phyloP scores from a whole-genome alignment of 2,113 vertebrate genomes.

The Phaetusa simplex region DNA sequence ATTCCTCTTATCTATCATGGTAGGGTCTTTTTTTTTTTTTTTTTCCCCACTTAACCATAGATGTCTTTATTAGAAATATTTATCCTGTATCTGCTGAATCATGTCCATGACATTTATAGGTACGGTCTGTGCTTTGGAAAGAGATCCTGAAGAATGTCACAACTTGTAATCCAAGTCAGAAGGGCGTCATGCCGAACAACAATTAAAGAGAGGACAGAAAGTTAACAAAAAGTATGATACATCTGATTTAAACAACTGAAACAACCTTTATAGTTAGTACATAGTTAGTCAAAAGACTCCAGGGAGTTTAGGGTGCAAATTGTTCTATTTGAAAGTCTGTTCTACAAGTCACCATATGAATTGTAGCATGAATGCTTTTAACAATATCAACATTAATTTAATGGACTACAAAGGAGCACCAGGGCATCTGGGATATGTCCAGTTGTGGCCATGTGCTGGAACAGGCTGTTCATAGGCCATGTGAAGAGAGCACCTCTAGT shows the following conservation, averaged over 20 bases:
- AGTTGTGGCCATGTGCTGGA: neutral
- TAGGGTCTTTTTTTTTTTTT: neutral
- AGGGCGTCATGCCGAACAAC: neutral
- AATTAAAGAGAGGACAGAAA: neutral
- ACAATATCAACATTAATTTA: neutral
- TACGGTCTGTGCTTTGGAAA: neutral
- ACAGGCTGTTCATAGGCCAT: neutral
- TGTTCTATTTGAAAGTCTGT: neutral
- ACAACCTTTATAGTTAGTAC: neutral
- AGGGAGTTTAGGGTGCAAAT: neutral
- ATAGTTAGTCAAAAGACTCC: neutral
- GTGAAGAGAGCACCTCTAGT: neutral
- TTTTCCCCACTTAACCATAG: neutral
- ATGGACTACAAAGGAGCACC: neutral
- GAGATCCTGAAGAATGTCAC: neutral
- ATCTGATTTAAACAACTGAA: neutral
- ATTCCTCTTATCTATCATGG: neutral
- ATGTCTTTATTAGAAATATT: neutral
- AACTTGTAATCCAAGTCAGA: neutral
- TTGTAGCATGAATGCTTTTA: neutral
- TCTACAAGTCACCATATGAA: neutral
- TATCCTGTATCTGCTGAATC: neutral
- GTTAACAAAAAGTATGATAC: neutral
- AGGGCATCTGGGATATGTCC: neutral
- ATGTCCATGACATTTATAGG: neutral